phyloP scores from a whole-genome alignment of 2,888 invertebrate genomes.

The Spilarctia lutea region DNA sequence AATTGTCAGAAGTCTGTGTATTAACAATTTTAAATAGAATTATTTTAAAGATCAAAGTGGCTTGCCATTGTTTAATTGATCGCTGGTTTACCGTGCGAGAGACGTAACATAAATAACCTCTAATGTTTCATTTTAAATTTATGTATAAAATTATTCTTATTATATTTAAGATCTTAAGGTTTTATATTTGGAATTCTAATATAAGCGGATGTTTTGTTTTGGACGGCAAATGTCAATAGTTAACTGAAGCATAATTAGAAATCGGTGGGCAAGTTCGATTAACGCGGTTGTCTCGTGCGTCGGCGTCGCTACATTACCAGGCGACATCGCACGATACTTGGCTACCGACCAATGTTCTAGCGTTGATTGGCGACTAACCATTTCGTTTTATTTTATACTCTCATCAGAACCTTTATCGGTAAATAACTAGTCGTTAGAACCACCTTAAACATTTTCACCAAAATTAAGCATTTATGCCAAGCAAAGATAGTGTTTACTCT shows the following conservation, averaged over 20 bases:
- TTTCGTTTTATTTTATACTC: conserved; percentile 82
- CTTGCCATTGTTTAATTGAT: conserved; percentile 45
- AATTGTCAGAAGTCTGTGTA: conserved; percentile 10
- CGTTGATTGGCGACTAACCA: conserved; percentile 69
- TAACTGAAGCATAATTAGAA: conserved; percentile 55
- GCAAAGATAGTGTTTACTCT: too few relatives aligned
- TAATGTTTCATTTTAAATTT: conserved; percentile 32
- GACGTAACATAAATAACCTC: conserved; percentile 35
- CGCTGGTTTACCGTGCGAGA: conserved; percentile 32
- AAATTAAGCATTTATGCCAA: background rate
- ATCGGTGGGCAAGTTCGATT: conserved; percentile 53
- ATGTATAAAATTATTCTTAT: conserved; percentile 30
- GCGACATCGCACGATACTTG: conserved; percentile 67
- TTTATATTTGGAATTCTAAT: conserved; percentile 14
- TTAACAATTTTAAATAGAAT: conserved; percentile 14
- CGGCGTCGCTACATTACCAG: conserved; percentile 44
- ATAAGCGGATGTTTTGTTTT: conserved; percentile 20
- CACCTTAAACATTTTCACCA: background rate
- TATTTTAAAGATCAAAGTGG: conserved; percentile 43
- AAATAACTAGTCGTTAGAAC: conserved; percentile 59
- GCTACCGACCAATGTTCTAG: conserved; percentile 79
- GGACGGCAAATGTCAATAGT: conserved; percentile 54
- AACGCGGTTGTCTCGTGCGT: conserved; percentile 37
- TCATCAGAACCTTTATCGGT: conserved; percentile 77
- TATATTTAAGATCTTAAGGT: conserved; percentile 15